Percentiles rank a stretch among this genome's conserved stretches.
Conservation (phyloP, 1,140 invertebrate genomes). For the Camponotus pennsylvanicus region DNA sequence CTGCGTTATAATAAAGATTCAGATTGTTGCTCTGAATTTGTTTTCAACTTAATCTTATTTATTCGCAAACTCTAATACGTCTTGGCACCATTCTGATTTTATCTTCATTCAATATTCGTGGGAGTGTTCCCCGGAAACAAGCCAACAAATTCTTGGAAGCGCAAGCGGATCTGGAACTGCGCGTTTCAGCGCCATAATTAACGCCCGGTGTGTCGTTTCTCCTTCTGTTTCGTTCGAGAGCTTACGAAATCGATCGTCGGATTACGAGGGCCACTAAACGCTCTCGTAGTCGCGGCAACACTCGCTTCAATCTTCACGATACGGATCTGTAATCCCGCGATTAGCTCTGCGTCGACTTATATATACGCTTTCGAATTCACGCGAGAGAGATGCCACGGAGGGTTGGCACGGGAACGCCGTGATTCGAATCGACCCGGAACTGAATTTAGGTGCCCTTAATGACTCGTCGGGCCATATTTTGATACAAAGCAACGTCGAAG, state of each 20-base stretch:
- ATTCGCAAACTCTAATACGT: not conserved
- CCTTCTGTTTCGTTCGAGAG: conserved; percentile 55
- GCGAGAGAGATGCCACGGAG: conserved; percentile 32
- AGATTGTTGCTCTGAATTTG: not conserved
- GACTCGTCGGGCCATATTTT: conserved; percentile 16
- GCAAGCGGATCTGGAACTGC: not conserved
- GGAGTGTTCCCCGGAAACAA: not conserved
- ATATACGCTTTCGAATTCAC: conserved; percentile 44
- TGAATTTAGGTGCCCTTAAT: conserved; percentile 63
- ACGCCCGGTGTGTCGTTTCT: conserved; percentile 42
- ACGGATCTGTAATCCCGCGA: conserved; percentile 67
- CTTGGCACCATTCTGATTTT: not conserved
- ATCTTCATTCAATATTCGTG: not conserved
- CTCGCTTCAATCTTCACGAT: conserved; percentile 65
- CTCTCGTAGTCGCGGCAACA: conserved; percentile 44
- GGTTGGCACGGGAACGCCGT: not conserved
- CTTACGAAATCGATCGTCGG: conserved; percentile 51
- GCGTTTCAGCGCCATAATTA: conserved; percentile 32
- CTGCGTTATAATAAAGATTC: not conserved
- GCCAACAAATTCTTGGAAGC: not conserved
- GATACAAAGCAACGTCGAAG: not conserved
- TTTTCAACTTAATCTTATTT: conserved; percentile 7
- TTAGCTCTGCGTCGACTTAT: conserved; percentile 64
- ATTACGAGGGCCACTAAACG: conserved; percentile 55
- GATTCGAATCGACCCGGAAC: conserved; percentile 22